phyloP scores from a whole-genome alignment of 1,140 invertebrate genomes.

The Trissolcus basalis region DNA sequence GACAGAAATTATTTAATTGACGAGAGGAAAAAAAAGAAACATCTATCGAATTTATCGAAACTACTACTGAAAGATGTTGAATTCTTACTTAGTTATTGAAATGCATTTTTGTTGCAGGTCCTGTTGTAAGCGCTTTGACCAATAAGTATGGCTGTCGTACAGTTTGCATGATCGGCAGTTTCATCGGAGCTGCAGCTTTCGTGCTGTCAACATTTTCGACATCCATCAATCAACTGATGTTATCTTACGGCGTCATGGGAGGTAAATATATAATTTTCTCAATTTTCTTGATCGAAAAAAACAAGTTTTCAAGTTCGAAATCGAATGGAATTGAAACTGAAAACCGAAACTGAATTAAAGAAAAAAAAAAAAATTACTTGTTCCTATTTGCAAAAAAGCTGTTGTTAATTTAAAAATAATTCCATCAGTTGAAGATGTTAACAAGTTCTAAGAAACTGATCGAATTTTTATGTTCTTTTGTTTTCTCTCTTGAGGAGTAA shows the following conservation, averaged over 20 bases:
- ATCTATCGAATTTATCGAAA: too few species aligned
- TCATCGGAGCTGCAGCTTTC: conserved; percentile 91
- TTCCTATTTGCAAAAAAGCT: too few species aligned
- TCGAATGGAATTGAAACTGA: too few species aligned
- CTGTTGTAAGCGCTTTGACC: conserved; percentile 94
- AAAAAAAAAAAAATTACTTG: too few species aligned
- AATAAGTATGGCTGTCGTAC: conserved; percentile 96
- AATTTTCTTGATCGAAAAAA: too few species aligned
- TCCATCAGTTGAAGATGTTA: too few species aligned
- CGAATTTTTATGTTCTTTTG: not conserved
- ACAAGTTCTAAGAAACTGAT: not conserved
- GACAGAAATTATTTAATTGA: too few species aligned
- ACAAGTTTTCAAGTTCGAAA: too few species aligned
- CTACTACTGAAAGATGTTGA: not conserved
- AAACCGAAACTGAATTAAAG: too few species aligned
- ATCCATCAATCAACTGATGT: conserved; percentile 91
- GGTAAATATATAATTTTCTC: conserved; percentile 78
- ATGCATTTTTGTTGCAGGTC: conserved; percentile 80
- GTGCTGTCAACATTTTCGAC: conserved; percentile 90
- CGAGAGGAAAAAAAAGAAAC: too few species aligned
- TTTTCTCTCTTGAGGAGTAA: not conserved
- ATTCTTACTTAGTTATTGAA: not conserved
- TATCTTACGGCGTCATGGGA: conserved; percentile 95
- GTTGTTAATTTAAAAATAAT: too few species aligned
- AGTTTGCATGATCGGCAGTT: conserved; percentile 93